These are phyloP conservation scores for Chinchilla lanigera DNA, from an alignment of 2,113 vertebrate genomes.

Conservation along the genomic window DNA sequence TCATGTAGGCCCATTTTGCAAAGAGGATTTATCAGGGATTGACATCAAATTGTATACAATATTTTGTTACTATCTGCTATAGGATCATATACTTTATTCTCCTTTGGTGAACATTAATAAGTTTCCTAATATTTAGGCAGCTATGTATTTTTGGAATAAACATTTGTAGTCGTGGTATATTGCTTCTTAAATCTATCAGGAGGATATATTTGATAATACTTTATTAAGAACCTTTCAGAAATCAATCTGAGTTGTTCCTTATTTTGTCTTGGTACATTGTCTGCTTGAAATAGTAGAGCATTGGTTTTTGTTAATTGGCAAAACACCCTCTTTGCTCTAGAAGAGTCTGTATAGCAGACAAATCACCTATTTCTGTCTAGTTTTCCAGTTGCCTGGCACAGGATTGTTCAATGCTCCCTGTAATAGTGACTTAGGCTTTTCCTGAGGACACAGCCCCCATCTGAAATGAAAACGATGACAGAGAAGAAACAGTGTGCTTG, in stretches of 20 bases:
- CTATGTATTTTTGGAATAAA: background rate
- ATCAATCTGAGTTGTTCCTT: background rate
- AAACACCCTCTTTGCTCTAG: background rate
- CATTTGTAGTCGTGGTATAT: background rate
- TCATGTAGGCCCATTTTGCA: background rate
- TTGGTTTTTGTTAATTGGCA: slow-evolving; percentile 14
- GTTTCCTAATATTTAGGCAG: background rate
- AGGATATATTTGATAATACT: slow-evolving; percentile 12
- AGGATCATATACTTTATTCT: background rate
- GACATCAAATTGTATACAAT: background rate
- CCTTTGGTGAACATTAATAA: background rate
- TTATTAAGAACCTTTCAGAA: background rate
- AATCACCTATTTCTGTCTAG: background rate
- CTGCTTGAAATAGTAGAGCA: background rate
- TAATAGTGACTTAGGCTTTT: background rate
- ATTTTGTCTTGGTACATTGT: background rate
- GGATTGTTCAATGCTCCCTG: background rate
- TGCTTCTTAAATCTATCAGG: slow-evolving; percentile 26
- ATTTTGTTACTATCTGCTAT: background rate
- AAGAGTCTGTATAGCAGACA: background rate
- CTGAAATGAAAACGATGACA: background rate
- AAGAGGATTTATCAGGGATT: background rate
- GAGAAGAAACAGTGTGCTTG: background rate
- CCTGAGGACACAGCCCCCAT: background rate
- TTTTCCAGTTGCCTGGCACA: background rate